Evolutionary conservation across 2,113 vertebrate species (phyloP).

Genomic region (Leptocoma aspasia): DNA sequence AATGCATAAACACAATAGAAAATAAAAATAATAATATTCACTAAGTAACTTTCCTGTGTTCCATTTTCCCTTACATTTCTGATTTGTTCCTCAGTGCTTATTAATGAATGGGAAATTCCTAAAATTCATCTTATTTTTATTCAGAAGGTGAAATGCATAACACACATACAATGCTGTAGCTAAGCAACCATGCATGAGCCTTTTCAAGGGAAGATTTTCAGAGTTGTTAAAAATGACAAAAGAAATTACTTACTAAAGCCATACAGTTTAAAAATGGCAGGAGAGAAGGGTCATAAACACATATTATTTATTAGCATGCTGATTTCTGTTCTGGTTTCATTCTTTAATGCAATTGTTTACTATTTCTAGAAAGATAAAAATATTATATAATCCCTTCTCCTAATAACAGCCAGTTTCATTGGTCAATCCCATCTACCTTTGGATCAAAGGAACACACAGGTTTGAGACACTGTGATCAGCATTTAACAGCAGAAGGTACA

Average conservation of each 20-base stretch:
- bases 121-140: constrained; percentile 39
- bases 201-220: constrained; percentile 23
- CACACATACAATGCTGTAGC: constrained; percentile 9
- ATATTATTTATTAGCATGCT: not conserved
- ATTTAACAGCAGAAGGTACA: not conserved
- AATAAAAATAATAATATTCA: not conserved
- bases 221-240: not conserved
- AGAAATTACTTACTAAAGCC: not conserved
- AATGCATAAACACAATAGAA: not conserved
- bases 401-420: not conserved
- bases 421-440: not conserved
- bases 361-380: not conserved
- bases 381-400: not conserved
- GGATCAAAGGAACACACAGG: not conserved
- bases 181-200: not conserved
- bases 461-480: not conserved
- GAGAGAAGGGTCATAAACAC: not conserved
- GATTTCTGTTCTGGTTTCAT: not conserved
- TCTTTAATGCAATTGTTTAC: not conserved
- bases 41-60: not conserved
- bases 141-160: constrained; percentile 28
- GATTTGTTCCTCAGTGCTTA: not conserved
- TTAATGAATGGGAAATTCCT: not conserved
- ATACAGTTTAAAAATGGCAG: not conserved
- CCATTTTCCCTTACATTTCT: not conserved